Evolutionary conservation across 2,888 invertebrate genomes (phyloP).

Genomic region (Keiferia lycopersicella): DNA sequence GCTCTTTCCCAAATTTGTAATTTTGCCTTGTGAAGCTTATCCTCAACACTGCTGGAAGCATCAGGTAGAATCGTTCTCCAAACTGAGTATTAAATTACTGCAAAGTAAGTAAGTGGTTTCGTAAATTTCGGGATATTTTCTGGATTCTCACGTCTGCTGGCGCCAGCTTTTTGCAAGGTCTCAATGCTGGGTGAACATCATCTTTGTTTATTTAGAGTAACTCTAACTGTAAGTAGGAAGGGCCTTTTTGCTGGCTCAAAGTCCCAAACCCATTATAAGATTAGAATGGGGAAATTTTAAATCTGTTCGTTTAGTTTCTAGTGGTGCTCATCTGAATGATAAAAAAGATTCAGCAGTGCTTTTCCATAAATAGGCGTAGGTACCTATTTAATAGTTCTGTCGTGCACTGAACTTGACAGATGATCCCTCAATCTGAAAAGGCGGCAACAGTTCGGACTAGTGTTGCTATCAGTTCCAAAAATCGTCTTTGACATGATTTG

Average conservation of each 20-base stretch:
- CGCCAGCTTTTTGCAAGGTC: slow-evolving; percentile 59
- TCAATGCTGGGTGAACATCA: slow-evolving; percentile 33
- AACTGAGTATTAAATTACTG: slow-evolving; percentile 65
- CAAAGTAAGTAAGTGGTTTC: slow-evolving; percentile 39
- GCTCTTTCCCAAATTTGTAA: too few relatives aligned
- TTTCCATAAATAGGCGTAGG: too few relatives aligned
- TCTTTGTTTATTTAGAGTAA: slow-evolving; percentile 22
- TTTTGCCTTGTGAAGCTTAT: too few relatives aligned
- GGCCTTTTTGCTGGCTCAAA: slow-evolving; percentile 2
- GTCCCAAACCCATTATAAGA: neutral
- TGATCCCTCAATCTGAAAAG: too few relatives aligned
- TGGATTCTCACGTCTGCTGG: slow-evolving; percentile 57
- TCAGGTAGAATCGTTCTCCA: slow-evolving; percentile 6
- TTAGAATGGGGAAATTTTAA: too few relatives aligned
- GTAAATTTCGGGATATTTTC: slow-evolving; percentile 37
- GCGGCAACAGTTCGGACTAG: too few relatives aligned
- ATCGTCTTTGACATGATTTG: neutral
- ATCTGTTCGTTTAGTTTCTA: too few relatives aligned
- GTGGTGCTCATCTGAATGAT: too few relatives aligned
- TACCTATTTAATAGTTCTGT: too few relatives aligned
- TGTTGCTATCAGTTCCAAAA: too few relatives aligned
- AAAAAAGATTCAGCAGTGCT: too few relatives aligned
- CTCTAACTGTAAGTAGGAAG: slow-evolving; percentile 9
- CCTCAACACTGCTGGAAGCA: neutral
- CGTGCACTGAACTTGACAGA: too few relatives aligned